phyloP scores from a whole-genome alignment of 1,140 invertebrate genomes.

The Lineus longissimus region DNA sequence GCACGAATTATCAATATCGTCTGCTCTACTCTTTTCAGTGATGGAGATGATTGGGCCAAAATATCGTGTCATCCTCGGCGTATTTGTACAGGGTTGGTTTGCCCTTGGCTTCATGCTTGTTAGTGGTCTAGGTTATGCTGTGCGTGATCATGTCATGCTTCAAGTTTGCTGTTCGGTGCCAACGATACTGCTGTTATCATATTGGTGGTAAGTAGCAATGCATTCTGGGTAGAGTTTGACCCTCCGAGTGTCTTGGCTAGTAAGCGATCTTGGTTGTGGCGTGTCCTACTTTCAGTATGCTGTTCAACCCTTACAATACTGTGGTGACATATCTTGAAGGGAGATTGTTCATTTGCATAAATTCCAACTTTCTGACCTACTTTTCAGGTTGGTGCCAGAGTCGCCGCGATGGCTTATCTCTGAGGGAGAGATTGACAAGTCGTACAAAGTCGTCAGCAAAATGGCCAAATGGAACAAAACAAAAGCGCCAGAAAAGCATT shows the following conservation, averaged over 20 bases:
- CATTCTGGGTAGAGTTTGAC: too few species aligned
- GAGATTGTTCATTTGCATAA: too few species aligned
- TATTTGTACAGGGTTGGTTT: slow-evolving; percentile 8
- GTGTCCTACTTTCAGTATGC: too few species aligned
- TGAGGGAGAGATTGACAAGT: slow-evolving; percentile 15
- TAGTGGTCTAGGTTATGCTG: not conserved
- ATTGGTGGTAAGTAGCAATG: not conserved
- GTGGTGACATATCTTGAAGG: too few species aligned
- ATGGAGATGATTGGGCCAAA: slow-evolving; percentile 10
- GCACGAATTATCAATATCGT: too few species aligned
- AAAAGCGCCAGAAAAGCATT: not conserved
- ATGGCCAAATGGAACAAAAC: slow-evolving; percentile 9
- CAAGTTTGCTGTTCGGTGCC: not conserved
- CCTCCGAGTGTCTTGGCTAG: too few species aligned
- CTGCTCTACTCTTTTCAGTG: not conserved
- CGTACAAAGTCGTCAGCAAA: slow-evolving; percentile 9
- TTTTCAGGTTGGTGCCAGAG: slow-evolving; percentile 17
- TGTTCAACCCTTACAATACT: too few species aligned
- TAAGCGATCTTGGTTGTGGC: too few species aligned
- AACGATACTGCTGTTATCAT: not conserved
- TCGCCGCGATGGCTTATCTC: slow-evolving; percentile 20
- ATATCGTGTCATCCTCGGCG: slow-evolving; percentile 4
- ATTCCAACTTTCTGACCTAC: too few species aligned
- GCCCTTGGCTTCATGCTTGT: slow-evolving; percentile 1
- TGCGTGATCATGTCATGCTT: not conserved